Base-by-base conservation (phyloP, 2,113 vertebrate genomes). In the Colaptes auratus region DNA sequence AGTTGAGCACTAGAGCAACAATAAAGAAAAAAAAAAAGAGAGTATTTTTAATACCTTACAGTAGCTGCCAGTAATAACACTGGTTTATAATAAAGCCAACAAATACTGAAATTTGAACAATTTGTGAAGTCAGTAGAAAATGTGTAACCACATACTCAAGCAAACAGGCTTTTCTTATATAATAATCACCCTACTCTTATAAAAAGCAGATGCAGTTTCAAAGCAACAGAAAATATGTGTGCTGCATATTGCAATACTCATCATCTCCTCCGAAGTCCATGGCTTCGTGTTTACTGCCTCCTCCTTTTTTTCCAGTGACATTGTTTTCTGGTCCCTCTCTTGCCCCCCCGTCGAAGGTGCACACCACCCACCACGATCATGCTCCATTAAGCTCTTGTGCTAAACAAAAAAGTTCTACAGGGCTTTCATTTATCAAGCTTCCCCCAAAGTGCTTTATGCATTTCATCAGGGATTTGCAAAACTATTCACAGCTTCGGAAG, bases 121-220 rank as follows among this genome's bases (percentile, higher is more conserved):
- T 96, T 95, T 95, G 91, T 96, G 86, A 96, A 95, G 96, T 96
- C 96, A 96, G 96, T 92, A 96, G 96, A 96, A 95, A 97, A 96
- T 86, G 48, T 91, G 72, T 89, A 95, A 96, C 94, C 95, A 92
- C 87, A 92, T 72, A 78, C 85, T 93, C 93, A 86, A 79, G 76
- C 85, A 93, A 96, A 94, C 69, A 89, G 79, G 48, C 56, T 95
- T 96, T 93, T 90, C 91, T 93, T 96, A 88, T 88, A 86, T 91
- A 96, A 89, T 88, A 95, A 92, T 93, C 76, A 86, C 85, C 66
- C 76, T 77, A 36, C 50, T 74, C 60, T 88, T 92, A 90, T 72
- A 88, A 91, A 85, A 97, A 95, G 50, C 94, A 95, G 88, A 97
- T 95, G 88, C 82, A 90, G 59, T 95, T 97, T 90, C 94, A 95